Conservation (phyloP, 2,797 vertebrate genomes). For the Balearica regulorum region DNA sequence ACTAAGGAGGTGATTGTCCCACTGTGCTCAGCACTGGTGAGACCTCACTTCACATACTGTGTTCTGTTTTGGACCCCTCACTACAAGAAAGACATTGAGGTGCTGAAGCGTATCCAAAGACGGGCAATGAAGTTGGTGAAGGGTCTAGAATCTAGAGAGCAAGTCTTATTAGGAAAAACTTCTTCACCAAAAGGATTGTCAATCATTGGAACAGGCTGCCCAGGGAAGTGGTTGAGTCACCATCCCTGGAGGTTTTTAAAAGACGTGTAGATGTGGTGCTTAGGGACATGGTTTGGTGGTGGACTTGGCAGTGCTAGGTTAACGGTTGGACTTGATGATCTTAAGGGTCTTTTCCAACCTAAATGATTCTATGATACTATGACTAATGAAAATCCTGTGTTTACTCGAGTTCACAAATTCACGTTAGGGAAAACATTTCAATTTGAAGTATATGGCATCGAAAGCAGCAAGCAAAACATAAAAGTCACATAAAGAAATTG, state of each 20-base stretch:
- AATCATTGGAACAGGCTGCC: not conserved
- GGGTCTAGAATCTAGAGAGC: not conserved
- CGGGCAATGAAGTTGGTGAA: not conserved
- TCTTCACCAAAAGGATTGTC: not conserved
- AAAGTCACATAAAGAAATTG: not conserved
- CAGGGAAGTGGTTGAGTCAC: not conserved
- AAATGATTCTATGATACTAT: not conserved
- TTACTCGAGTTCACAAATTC: not conserved
- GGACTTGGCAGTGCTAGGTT: not conserved
- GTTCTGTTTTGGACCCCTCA: not conserved
- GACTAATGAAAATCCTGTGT: not conserved
- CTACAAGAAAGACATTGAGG: not conserved
- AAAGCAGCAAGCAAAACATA: not conserved
- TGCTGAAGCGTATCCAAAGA: not conserved
- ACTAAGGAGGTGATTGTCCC: not conserved
- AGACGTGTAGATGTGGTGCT: not conserved
- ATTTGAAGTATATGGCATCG: not conserved
- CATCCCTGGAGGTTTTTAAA: not conserved
- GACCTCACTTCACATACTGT: not conserved
- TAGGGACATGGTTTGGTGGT: not conserved
- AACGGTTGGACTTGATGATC: not conserved
- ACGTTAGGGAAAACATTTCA: not conserved
- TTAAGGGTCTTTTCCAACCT: not conserved
- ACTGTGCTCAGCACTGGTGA: not conserved
- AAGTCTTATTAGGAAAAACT: not conserved